These are phyloP conservation scores for Trialeurodes vaporariorum DNA, from an alignment of 1,140 invertebrate genomes.

Conservation along the genomic window DNA sequence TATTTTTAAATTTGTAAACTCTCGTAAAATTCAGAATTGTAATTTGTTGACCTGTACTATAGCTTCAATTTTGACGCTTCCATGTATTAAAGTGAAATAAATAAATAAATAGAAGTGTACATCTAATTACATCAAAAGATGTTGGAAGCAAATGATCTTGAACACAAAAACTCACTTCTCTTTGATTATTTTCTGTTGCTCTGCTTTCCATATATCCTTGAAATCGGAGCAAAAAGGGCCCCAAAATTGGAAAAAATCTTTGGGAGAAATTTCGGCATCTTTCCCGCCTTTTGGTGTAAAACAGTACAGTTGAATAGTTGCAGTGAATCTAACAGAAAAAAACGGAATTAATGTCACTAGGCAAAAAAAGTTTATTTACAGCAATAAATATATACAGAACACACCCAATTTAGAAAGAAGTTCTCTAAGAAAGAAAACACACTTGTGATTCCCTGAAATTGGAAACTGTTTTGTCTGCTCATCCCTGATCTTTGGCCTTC, in stretches of 20 bases:
- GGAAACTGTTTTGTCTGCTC: no score
- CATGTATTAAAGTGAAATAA: not conserved
- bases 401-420: no score
- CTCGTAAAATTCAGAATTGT: not conserved
- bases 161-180: slow-evolving; percentile 50
- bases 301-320: slow-evolving; percentile 76
- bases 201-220: slow-evolving; percentile 91
- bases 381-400: no score
- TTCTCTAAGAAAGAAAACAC: no score
- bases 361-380: no score
- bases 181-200: slow-evolving; percentile 71
- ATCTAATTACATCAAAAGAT: no score
- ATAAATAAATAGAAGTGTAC: no score
- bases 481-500: no score
- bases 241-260: slow-evolving; percentile 86
- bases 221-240: slow-evolving; percentile 83
- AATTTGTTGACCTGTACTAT: no score
- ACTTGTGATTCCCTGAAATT: no score
- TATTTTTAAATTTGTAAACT: not conserved
- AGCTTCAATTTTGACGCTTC: not conserved
- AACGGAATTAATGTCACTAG: no score
- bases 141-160: no score
- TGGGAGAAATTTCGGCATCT: slow-evolving; percentile 57
- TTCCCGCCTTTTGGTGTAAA: slow-evolving; percentile 64
- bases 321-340: slow-evolving; percentile 68